These are phyloP conservation scores for Alligator mississippiensis DNA, from an alignment of 2,113 vertebrate genomes.

Conservation along the genomic window DNA sequence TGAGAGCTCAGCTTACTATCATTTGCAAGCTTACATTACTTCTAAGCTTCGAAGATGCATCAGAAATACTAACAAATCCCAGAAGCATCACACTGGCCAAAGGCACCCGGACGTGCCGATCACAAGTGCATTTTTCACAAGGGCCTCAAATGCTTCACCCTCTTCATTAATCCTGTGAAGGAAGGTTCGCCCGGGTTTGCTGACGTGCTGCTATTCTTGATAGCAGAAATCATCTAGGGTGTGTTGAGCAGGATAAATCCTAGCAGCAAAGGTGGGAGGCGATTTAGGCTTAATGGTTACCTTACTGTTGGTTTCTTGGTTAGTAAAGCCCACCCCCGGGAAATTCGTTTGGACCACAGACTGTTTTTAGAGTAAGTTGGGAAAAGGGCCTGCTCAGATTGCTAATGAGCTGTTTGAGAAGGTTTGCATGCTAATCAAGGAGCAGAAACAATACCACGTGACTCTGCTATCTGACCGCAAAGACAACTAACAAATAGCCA, in stretches of 20 bases:
- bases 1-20: background rate
- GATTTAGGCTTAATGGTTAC: background rate
- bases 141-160: too few relatives aligned
- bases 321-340: background rate
- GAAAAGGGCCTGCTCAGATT: background rate
- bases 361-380: background rate
- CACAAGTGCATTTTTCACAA: too few relatives aligned
- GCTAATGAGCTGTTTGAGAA: background rate
- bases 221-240: fast-evolving
- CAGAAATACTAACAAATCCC: too few relatives aligned
- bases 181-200: too few relatives aligned
- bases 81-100: too few relatives aligned
- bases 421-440: background rate
- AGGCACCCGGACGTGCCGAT: too few relatives aligned
- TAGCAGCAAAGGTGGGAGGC: background rate
- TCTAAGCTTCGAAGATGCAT: too few relatives aligned
- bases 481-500: background rate
- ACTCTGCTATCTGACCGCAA: background rate
- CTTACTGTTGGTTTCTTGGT: background rate
- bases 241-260: background rate
- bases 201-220: background rate
- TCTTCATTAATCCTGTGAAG: too few relatives aligned
- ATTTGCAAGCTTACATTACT: fast-evolving
- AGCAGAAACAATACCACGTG: background rate
- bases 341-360: background rate